Percentiles rank a stretch among this genome's conserved stretches.
These are phyloP conservation scores for Synanthedon formicaeformis DNA, from an alignment of 2,888 invertebrate species.

Conservation along the genomic window DNA sequence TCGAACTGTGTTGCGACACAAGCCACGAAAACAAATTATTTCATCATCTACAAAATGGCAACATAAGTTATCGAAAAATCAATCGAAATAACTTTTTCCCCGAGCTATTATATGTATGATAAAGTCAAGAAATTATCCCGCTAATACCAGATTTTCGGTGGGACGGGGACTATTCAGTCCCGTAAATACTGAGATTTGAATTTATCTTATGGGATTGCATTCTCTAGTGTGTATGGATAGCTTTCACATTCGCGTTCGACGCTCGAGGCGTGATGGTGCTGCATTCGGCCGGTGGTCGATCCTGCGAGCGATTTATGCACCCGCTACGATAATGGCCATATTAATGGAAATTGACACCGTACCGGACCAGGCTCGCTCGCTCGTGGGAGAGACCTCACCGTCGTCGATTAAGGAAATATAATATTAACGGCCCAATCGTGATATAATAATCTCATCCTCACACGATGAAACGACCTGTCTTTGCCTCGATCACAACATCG, in stretches of 20 bases:
- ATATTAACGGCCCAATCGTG: conserved; percentile 56
- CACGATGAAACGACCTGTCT: conserved; percentile 41
- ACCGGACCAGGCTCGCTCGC: conserved; percentile 17
- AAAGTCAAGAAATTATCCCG: too few relatives aligned
- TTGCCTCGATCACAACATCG: conserved; percentile 26
- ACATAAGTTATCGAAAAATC: too few relatives aligned
- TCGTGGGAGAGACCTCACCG: conserved; percentile 32
- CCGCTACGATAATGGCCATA: conserved; percentile 48
- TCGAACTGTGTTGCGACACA: too few relatives aligned
- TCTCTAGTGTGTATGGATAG: not conserved
- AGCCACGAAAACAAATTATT: too few relatives aligned
- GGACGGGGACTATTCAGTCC: too few relatives aligned
- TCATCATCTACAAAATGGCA: too few relatives aligned
- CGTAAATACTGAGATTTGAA: too few relatives aligned
- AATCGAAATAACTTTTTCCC: too few relatives aligned
- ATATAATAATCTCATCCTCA: conserved; percentile 54
- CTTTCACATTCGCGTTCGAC: not conserved
- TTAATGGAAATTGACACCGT: conserved; percentile 64
- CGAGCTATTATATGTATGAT: too few relatives aligned
- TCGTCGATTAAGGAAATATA: conserved; percentile 52
- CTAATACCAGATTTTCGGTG: too few relatives aligned
- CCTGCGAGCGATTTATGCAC: conserved; percentile 53
- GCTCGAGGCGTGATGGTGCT: not conserved
- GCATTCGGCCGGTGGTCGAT: conserved; percentile 22
- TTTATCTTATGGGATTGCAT: too few relatives aligned